Evolutionary conservation across 2,888 invertebrate species (phyloP), one percentile per base, ranked within the genome.

Genomic region (Salticus scenicus): DNA sequence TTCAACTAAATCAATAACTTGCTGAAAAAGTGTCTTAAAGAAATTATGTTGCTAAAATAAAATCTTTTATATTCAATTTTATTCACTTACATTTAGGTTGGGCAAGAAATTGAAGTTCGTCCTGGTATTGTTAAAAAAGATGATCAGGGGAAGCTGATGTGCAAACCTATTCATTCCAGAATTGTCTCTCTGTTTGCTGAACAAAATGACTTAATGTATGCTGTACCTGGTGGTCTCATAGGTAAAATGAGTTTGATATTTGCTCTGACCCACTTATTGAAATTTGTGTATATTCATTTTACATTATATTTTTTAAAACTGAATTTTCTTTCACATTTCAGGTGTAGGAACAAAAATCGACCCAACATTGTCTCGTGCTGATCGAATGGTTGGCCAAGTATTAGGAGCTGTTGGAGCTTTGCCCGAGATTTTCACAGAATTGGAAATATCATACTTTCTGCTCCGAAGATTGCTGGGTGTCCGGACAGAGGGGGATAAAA

Each of bases 161-260:
- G 99, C 92, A 94, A 95, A 88, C 99, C 99, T 17, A 99, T 99
- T 90, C 97, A 97, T 92, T 99, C 98, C 0, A 94, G 96, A 88
- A 98, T 99, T 91, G 97, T 99, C 20, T 99, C 99, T 0, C 93
- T 99, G 83, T 98, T 96, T 92, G 97, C 99, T 57, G 99, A 99
- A 92, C 98, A 99, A 92, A 99, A 99, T 92, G 98, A 92, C 91
- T 93, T 99, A 81, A 98, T 98, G 92, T 99, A 96, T 92, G 99
- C 99, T 28, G 99, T 99, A 77, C 99, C 99, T 80, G 99, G 99
- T 88, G 99, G 99, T n/a, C 94, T 99, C 73, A 99, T 99, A 90
- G 99, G 94, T 93, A 88, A 90, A 89, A 80, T 10, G 7, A 37
- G 37, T 37, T 37, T 37, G 37, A 37, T 37, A n/a, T n/a, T n/a